Conservation (phyloP, 2,113 vertebrate species). For the Marmota flaviventris region DNA sequence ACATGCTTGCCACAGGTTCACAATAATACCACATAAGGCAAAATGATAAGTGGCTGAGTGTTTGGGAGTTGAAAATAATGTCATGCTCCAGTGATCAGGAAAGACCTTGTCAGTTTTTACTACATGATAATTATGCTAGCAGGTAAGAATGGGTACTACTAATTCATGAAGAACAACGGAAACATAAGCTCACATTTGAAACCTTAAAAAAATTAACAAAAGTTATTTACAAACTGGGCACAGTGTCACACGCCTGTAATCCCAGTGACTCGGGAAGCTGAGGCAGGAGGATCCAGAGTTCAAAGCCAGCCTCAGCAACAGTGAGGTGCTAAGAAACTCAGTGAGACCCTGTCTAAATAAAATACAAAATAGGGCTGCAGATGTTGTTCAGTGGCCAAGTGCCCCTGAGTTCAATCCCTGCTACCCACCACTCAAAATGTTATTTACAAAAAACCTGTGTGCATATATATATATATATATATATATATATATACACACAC, state of each 20-base stretch:
- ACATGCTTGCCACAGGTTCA: background rate
- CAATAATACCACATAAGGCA: background rate
- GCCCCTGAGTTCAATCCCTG: no score
- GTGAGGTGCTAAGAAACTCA: no score
- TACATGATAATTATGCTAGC: background rate
- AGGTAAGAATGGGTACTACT: background rate
- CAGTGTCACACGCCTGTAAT: no score
- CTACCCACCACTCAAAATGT: background rate
- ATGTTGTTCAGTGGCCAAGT: no score
- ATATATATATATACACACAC: background rate
- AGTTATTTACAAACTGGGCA: background rate
- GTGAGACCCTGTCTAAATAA: no score
- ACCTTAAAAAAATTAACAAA: background rate
- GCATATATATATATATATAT: no score
- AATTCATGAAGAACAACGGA: background rate
- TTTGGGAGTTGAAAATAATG: background rate
- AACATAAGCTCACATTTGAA: background rate
- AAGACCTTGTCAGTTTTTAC: background rate
- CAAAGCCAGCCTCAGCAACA: no score
- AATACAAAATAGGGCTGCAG: no score
- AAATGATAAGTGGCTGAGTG: background rate
- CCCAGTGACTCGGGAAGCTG: no score
- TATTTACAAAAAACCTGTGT: background rate
- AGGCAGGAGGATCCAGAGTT: no score
- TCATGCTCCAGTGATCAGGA: background rate